Conservation (phyloP, 2,888 invertebrate genomes). For the Xylota sylvarum region DNA sequence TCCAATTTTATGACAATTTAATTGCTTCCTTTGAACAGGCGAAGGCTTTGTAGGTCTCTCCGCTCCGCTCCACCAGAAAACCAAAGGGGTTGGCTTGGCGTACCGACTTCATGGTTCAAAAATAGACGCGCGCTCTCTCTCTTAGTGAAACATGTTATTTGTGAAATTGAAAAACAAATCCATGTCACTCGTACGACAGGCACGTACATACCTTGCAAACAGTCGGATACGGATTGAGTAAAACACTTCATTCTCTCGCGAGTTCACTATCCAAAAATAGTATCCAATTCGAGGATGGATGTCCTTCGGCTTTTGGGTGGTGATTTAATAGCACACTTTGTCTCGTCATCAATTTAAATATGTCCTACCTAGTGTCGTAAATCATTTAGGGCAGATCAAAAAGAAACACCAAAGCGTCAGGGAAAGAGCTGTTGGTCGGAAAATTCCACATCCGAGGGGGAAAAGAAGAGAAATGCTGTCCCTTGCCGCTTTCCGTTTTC, state of each 20-base stretch:
- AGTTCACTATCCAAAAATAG: slow-evolving; percentile 34
- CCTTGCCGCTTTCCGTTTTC: no score
- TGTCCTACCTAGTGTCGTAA: slow-evolving; percentile 56
- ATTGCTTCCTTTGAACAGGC: slow-evolving; percentile 75
- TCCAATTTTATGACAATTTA: slow-evolving; percentile 76
- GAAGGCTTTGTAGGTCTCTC: neutral
- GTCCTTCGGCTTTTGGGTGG: slow-evolving; percentile 63
- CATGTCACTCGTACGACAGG: slow-evolving; percentile 63
- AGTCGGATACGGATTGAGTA: slow-evolving; percentile 1
- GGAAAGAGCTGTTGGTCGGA: neutral
- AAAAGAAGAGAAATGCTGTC: slow-evolving; percentile 25
- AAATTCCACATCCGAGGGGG: slow-evolving; percentile 42
- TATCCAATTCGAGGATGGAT: slow-evolving; percentile 54
- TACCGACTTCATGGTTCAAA: slow-evolving; percentile 54
- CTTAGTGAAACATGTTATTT: slow-evolving; percentile 52
- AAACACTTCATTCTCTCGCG: slow-evolving; percentile 14
- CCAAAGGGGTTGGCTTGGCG: slow-evolving; percentile 36
- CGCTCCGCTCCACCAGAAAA: neutral
- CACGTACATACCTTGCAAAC: slow-evolving; percentile 45
- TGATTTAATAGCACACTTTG: slow-evolving; percentile 74
- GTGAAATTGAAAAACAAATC: slow-evolving; percentile 73
- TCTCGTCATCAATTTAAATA: slow-evolving; percentile 71
- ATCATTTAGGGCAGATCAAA: slow-evolving; percentile 72
- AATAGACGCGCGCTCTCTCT: slow-evolving; percentile 41
- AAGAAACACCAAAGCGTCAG: slow-evolving; percentile 30